Conservation (phyloP, 2,888 invertebrate genomes). For the Brassicogethes aeneus region DNA sequence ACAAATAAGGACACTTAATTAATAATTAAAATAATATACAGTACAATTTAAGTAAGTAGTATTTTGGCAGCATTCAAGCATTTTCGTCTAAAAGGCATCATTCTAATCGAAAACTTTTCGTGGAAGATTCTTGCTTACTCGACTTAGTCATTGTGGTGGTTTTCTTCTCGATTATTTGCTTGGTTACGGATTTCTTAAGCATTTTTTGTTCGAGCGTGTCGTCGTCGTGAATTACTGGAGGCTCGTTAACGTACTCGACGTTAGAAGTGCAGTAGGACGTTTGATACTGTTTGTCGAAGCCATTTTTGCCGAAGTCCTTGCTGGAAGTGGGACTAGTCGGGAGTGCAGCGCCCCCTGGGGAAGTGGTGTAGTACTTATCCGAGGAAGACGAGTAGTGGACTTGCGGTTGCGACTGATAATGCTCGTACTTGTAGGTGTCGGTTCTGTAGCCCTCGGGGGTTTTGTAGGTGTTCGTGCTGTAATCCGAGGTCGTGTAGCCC, state of each 20-base stretch:
- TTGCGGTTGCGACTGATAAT: conserved; percentile 31
- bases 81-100: conserved; percentile 13
- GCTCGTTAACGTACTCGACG: conserved; percentile 34
- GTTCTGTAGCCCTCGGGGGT: conserved; percentile 38
- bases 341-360: conserved; percentile 19
- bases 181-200: conserved; percentile 58
- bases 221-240: conserved; percentile 39
- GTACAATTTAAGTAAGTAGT: too few species aligned
- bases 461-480: conserved; percentile 34
- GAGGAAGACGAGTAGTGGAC: conserved; percentile 30
- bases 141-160: conserved; percentile 54
- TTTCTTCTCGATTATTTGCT: conserved; percentile 59
- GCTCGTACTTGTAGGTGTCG: conserved; percentile 35
- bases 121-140: conserved; percentile 37
- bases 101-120: conserved; percentile 38
- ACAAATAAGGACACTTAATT: conserved; percentile 27
- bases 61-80: neutral
- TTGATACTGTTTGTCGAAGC: conserved; percentile 26
- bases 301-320: conserved; percentile 29
- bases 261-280: conserved; percentile 32
- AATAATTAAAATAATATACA: conserved; percentile 5
- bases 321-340: conserved; percentile 20
- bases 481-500: conserved; percentile 34
- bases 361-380: conserved; percentile 36
- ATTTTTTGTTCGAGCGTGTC: conserved; percentile 57